phyloP scores from a whole-genome alignment of 2,888 invertebrate genomes.

The Phymatocera aterrima region DNA sequence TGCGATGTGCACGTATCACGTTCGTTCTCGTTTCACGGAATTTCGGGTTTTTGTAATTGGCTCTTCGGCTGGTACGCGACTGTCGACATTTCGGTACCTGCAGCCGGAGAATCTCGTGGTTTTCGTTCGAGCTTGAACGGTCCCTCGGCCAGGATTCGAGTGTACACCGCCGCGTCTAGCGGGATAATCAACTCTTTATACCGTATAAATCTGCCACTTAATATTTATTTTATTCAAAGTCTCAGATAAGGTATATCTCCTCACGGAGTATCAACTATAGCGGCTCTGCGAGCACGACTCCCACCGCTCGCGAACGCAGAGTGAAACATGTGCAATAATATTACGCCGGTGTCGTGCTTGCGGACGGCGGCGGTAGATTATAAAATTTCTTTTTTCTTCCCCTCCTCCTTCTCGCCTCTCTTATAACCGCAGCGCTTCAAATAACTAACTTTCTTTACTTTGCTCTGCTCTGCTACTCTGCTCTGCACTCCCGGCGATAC shows the following conservation, averaged over 20 bases:
- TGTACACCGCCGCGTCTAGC: background rate
- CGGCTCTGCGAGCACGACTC: constrained; percentile 25
- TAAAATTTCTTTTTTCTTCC: background rate
- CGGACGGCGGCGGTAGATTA: background rate
- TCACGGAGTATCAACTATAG: constrained; percentile 16
- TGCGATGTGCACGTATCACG: too few species aligned
- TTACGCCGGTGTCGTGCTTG: constrained; percentile 13
- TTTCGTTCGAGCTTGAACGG: background rate
- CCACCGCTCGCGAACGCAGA: constrained; percentile 51
- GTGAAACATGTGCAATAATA: constrained; percentile 32
- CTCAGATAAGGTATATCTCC: constrained; percentile 30
- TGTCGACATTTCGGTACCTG: too few species aligned
- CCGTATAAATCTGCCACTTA: constrained; percentile 20
- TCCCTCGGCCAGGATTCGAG: too few species aligned
- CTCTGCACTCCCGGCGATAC: too few species aligned
- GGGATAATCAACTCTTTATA: constrained; percentile 19
- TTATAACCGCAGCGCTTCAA: constrained; percentile 50
- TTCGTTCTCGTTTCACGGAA: too few species aligned
- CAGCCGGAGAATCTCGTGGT: background rate
- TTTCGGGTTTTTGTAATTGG: too few species aligned
- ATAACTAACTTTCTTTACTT: background rate
- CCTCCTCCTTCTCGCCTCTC: constrained; percentile 26
- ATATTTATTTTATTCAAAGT: constrained; percentile 36
- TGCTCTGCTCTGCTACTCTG: too few species aligned
- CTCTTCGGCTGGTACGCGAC: too few species aligned